Base-by-base conservation (phyloP, 2,797 vertebrate genomes). In the Parotocinclus haroldoi region DNA sequence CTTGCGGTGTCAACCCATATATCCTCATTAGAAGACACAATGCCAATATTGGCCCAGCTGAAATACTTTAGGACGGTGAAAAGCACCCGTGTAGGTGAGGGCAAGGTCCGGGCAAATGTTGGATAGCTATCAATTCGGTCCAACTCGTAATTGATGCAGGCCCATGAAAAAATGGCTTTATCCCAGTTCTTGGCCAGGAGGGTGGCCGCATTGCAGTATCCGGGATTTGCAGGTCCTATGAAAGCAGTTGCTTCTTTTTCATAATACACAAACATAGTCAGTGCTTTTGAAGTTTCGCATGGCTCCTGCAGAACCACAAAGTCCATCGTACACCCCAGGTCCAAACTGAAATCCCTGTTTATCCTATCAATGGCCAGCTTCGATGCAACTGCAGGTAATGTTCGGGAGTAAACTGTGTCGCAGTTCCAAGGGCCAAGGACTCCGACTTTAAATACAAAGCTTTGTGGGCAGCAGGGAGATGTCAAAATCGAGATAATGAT, bases 371-470 rank as follows among this genome's bases (percentile, higher is more conserved):
- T 82, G 0, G 87, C 89, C 4, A 89, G 80, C 42, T 80, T 83
- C 59, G 89, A 87, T 0, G 88, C 88, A 0, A 80, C 72, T 0
- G 78, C 72, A 0, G 90, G 90, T 40, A 87, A 71, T 5, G 89
- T 83, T 79, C 83, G 89, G 70, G 86, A 83, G 70, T 87, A 86
- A 8, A 86, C 27, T 0, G 78, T 80, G 79, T 90, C 86, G 69
- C 89, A 91, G 81, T 89, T 85, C 89, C 89, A 94, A 17, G 89
- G 92, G 18, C 92, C 92, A 39, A 91, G 56, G 1, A 88, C 82
- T n/a, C 88, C 90, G 4, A 92, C 88, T 82, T 84, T 91, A 77
- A 92, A 87, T 58, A 86, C 84, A 17, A 87, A 76, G 72, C 91
- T 91, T 27, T 71, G 76, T 36, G 83, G 86, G 63, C 89, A 86